Evolutionary conservation across 2,888 invertebrate species (phyloP), one percentile per base, ranked within the genome.

Genomic region (Augochlorella aurata): DNA sequence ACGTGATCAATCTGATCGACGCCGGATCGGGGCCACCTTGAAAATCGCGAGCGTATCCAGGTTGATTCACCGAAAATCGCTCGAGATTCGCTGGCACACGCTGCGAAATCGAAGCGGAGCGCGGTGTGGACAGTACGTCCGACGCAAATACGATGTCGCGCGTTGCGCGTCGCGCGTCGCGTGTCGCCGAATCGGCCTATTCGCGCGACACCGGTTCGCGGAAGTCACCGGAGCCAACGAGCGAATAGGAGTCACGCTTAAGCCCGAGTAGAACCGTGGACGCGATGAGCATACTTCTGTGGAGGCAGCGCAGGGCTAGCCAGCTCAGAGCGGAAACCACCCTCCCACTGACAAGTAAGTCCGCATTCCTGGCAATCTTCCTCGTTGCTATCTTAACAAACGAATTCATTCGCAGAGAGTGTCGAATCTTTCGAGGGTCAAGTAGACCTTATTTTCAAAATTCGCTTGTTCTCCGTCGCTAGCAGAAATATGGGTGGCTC

Each of bases 231-330:
- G 29, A n/a, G 10, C 38, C 5, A 38, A 16, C 18, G 29, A n/a
- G 14, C 24, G 24, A 9, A 66, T 21, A 45, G 61, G 14, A 47
- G 21, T 45, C 45, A 5, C 67, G 47, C 10, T 18, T 9, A 54
- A 18, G 38, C 38, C 38, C 38, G 58, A 29, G 63, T 58, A 10
- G 61, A 67, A 7, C 18, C 71, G 29, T 2, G 38, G 38, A 38
- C 38, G 87, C 67, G 79, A 92, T 92, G 93, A 92, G 92, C 74
- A 90, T 92, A 47, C 77, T 92, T n/a, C 80, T 92, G 82, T 92
- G 93, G 92, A 89, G 92, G 63, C 92, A 91, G 78, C 89, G 92
- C 4, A 85, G 89, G 63, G 87, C 91, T n/a, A 88, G 86, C 68
- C 89, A 88, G 68, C 79, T 90, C 79, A 85, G 90, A 52, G 76